phyloP scores from a whole-genome alignment of 2,113 vertebrate species.

The Suricata suricatta region DNA sequence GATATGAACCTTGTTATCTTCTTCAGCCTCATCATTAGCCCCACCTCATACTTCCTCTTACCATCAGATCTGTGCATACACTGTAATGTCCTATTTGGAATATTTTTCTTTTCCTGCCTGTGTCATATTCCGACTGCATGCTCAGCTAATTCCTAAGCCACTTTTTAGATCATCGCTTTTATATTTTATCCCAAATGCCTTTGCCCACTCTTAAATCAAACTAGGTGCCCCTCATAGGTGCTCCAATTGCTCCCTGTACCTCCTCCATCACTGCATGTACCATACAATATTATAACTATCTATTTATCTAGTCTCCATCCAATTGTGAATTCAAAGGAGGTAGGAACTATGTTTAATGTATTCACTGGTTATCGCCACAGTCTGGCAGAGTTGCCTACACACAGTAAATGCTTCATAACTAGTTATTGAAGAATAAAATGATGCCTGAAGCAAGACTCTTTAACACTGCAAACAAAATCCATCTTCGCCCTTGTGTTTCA shows the following conservation, averaged over 20 bases:
- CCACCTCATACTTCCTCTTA: neutral
- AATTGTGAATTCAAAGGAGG: neutral
- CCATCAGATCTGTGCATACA: neutral
- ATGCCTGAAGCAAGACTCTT: neutral
- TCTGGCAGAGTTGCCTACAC: neutral
- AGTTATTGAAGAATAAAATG: neutral
- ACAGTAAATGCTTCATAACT: neutral
- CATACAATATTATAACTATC: neutral
- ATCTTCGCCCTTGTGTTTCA: neutral
- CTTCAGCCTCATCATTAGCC: neutral
- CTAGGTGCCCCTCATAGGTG: neutral
- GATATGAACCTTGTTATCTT: neutral
- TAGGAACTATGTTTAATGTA: neutral
- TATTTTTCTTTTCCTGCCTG: neutral
- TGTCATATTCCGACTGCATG: neutral
- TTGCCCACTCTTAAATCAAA: neutral
- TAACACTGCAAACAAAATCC: too few relatives aligned
- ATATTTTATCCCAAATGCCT: neutral
- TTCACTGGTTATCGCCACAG: neutral
- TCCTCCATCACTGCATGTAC: neutral
- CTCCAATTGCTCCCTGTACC: neutral
- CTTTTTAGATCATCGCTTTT: neutral
- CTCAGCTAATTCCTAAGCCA: neutral
- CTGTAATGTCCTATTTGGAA: neutral
- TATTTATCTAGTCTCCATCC: neutral